These are phyloP conservation scores for Nerophis lumbriciformis DNA, from an alignment of 2,113 vertebrate genomes.

Conservation along the genomic window DNA sequence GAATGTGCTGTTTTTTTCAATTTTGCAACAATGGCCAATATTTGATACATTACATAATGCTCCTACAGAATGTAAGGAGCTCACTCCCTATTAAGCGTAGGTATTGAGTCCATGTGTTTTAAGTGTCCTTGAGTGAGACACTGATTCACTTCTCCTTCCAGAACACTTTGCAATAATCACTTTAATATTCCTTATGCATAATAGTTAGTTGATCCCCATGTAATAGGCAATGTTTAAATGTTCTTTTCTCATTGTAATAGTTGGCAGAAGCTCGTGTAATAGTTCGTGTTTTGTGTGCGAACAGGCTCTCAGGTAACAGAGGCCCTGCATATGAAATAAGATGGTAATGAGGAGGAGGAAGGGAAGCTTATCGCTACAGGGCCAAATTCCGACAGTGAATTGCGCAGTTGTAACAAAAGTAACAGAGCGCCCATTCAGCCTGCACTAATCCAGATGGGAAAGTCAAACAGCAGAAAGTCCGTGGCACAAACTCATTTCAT, in stretches of 20 bases:
- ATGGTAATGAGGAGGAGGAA: constrained; percentile 65
- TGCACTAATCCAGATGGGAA: constrained; percentile 83
- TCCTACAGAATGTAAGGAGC: not conserved
- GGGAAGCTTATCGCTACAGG: constrained; percentile 59
- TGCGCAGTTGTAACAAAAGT: constrained; percentile 78
- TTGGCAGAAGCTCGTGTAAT: constrained; percentile 62
- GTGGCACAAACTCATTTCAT: constrained; percentile 80
- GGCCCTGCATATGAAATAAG: constrained; percentile 70
- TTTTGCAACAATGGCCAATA: no score
- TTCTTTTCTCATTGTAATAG: constrained; percentile 61
- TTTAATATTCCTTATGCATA: constrained; percentile 23
- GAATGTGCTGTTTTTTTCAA: not conserved
- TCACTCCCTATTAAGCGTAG: not conserved
- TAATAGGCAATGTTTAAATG: constrained; percentile 63
- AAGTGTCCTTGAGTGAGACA: not conserved
- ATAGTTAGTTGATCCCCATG: constrained; percentile 52
- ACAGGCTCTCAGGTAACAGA: constrained; percentile 68
- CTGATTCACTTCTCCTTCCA: not conserved
- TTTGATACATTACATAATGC: no score
- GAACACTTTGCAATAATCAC: constrained; percentile 1
- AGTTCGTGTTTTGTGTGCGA: constrained; percentile 64
- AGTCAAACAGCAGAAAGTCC: constrained; percentile 84
- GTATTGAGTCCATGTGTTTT: not conserved
- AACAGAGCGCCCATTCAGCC: constrained; percentile 80
- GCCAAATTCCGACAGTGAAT: constrained; percentile 75